Evolutionary conservation across 2,888 invertebrate species (phyloP).

Genomic region (Ochlodes sylvanus): DNA sequence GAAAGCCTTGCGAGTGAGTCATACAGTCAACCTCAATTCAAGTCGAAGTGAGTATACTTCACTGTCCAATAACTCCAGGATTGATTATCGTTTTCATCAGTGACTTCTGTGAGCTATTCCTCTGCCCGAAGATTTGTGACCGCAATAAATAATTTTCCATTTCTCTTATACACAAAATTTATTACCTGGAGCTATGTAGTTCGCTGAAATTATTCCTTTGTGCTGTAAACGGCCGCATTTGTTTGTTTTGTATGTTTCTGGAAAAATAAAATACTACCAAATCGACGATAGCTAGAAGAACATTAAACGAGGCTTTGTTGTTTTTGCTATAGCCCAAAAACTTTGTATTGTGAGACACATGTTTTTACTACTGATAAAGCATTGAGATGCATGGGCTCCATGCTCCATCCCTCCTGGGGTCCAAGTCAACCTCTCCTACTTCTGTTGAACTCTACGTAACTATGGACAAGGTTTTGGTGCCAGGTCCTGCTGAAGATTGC

Average conservation of each 20-base stretch:
- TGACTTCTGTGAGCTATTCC: conserved; percentile 28
- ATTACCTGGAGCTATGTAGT: conserved; percentile 33
- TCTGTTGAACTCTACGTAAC: too few species aligned
- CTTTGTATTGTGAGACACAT: too few species aligned
- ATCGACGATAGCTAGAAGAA: not conserved
- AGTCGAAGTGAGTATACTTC: conserved; percentile 11
- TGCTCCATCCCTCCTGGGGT: too few species aligned
- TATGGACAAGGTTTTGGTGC: too few species aligned
- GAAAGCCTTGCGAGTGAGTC: not conserved
- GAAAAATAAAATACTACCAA: conserved; percentile 1
- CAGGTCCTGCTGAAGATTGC: too few species aligned
- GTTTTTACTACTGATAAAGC: too few species aligned
- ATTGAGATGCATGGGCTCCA: too few species aligned
- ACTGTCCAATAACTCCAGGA: conserved; percentile 33
- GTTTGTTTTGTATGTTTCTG: conserved; percentile 17
- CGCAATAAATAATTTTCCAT: conserved; percentile 39
- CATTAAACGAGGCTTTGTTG: not conserved
- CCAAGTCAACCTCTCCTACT: too few species aligned
- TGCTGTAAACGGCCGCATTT: conserved; percentile 22
- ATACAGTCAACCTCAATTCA: conserved; percentile 8
- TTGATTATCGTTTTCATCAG: conserved; percentile 35
- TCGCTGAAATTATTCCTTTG: conserved; percentile 21
- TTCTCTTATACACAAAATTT: conserved; percentile 36
- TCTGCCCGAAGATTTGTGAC: conserved; percentile 30
- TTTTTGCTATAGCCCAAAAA: not conserved